phyloP scores from a whole-genome alignment of 1,140 invertebrate species.

The Atta cephalotes region DNA sequence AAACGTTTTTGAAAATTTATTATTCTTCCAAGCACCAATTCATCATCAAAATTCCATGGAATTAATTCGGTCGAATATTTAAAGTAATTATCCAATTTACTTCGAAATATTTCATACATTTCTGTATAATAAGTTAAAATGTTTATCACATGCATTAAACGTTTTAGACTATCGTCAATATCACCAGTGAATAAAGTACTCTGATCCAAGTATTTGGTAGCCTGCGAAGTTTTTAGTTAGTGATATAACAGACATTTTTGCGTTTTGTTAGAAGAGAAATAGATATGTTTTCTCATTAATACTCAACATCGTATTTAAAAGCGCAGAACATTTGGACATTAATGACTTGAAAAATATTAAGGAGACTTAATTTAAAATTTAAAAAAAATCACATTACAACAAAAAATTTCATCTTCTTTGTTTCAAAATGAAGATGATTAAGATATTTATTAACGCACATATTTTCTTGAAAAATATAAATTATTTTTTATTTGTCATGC shows the following conservation, averaged over 20 bases:
- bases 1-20: slow-evolving; percentile 88
- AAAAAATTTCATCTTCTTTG: not conserved
- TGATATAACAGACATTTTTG: not conserved
- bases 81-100: slow-evolving; percentile 88
- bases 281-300: not conserved
- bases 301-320: not conserved
- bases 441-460: not conserved
- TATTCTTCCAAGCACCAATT: slow-evolving; percentile 88
- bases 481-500: not conserved
- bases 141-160: slow-evolving; percentile 74
- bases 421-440: not conserved
- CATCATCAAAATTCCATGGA: slow-evolving; percentile 89
- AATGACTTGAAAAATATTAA: slow-evolving; percentile 1
- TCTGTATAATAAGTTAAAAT: slow-evolving; percentile 78
- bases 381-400: not conserved
- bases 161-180: slow-evolving; percentile 85
- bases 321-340: not conserved
- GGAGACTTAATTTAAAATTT: not conserved
- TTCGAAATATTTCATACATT: slow-evolving; percentile 85
- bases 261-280: not conserved
- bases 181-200: slow-evolving; percentile 88
- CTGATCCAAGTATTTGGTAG: slow-evolving; percentile 81
- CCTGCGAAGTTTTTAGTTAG: slow-evolving; percentile 67
- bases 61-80: slow-evolving; percentile 83
- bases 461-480: not conserved